A percentile compares a stretch with the other conserved stretches of the same genome.
These are phyloP conservation scores for Orientallactaga sibirica DNA, from an alignment of 2,797 vertebrate genomes.

Conservation along the genomic window DNA sequence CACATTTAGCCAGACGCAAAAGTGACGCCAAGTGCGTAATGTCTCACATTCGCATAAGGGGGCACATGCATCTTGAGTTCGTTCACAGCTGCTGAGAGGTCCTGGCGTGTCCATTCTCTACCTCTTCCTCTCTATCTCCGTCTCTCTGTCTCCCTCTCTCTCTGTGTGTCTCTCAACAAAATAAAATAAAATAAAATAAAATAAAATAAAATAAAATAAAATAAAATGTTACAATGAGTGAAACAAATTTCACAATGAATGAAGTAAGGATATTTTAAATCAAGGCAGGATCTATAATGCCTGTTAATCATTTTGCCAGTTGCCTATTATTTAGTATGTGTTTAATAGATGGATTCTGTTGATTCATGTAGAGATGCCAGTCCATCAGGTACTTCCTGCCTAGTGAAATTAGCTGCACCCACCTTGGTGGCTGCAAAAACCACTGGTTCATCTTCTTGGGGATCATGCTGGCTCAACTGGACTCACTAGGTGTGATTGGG, in stretches of 20 bases:
- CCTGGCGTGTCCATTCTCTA: too few relatives aligned
- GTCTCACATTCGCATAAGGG: too few relatives aligned
- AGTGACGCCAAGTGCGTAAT: too few relatives aligned
- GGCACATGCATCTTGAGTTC: too few relatives aligned
- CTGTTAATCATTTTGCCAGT: background rate
- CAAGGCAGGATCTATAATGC: background rate
- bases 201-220: too few relatives aligned
- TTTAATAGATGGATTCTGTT: background rate
- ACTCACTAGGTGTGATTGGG: background rate
- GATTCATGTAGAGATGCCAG: background rate
- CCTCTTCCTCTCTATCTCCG: too few relatives aligned
- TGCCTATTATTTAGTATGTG: background rate
- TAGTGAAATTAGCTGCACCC: background rate
- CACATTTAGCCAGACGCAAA: too few relatives aligned
- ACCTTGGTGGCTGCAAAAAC: background rate
- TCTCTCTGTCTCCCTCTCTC: too few relatives aligned
- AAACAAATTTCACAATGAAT: conserved; percentile 21
- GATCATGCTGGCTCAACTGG: background rate
- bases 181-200: too few relatives aligned
- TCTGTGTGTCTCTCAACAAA: too few relatives aligned
- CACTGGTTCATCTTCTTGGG: background rate
- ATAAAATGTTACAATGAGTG: conserved; percentile 39
- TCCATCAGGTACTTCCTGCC: background rate
- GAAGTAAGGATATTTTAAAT: conserved; percentile 60
- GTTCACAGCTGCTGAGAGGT: too few relatives aligned